A percentile compares a stretch with the other conserved stretches of the same genome.
These are phyloP conservation scores for Ooceraea biroi DNA, from an alignment of 1,140 invertebrate species.

Conservation along the genomic window DNA sequence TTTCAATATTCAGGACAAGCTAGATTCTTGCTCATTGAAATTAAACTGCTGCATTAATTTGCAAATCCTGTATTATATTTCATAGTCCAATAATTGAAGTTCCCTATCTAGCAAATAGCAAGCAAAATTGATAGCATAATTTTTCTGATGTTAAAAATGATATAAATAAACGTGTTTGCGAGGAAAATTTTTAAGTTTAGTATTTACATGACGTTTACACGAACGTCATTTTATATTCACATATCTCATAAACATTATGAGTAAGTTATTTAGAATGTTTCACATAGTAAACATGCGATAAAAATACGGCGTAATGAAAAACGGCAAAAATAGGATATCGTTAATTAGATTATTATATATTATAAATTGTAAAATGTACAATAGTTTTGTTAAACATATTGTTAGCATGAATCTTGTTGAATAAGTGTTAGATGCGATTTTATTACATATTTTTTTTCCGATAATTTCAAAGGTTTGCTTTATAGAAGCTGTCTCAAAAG, in stretches of 20 bases:
- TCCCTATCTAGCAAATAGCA: neutral
- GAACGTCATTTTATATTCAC: slow-evolving; percentile 22
- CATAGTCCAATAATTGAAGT: slow-evolving; percentile 22
- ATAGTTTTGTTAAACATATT: slow-evolving; percentile 54
- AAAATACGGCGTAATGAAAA: slow-evolving; percentile 6
- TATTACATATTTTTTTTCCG: slow-evolving; percentile 29
- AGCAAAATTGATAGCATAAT: slow-evolving; percentile 9
- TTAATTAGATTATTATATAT: slow-evolving; percentile 48
- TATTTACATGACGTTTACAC: slow-evolving; percentile 16
- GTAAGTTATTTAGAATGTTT: slow-evolving; percentile 22
- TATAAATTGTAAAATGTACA: slow-evolving; percentile 57
- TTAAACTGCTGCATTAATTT: neutral
- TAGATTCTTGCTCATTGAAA: slow-evolving; percentile 17
- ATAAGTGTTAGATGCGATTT: slow-evolving; percentile 47
- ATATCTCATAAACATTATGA: slow-evolving; percentile 35
- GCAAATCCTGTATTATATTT: slow-evolving; percentile 20
- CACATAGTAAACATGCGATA: neutral
- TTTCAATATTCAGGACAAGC: slow-evolving; percentile 15
- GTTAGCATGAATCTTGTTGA: slow-evolving; percentile 54
- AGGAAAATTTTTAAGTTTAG: slow-evolving; percentile 49
- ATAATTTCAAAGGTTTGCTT: neutral
- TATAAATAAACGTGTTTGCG: slow-evolving; percentile 32
- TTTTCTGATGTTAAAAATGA: slow-evolving; percentile 6
- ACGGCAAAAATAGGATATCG: slow-evolving; percentile 33
- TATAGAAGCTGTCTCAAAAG: slow-evolving; percentile 38